Conservation (phyloP, 2,113 vertebrate genomes). For the mouse (Mus musculus) region GRCm39 chr1:155580501-155581000, state of each 20-base stretch:
- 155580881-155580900: accelerated
- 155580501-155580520: conserved; percentile 93
- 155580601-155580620: conserved; percentile 99
- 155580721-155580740: not conserved
- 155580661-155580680: not conserved
- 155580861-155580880: not conserved
- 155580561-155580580: conserved; percentile 98
- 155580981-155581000: conserved; percentile 99
- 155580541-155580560: conserved; percentile 99
- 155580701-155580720: not conserved
- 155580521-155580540: conserved; percentile 96
- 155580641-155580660: accelerated
- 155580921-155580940: conserved; percentile 98
- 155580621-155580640: not conserved
- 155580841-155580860: not conserved
- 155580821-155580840: not conserved
- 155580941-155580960: conserved; percentile 98
- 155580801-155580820: not conserved
- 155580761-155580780: accelerated
- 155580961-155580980: conserved; percentile 97
- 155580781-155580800: not conserved
- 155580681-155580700: accelerated
- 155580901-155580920: conserved; percentile 88
- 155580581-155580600: conserved; percentile 97
- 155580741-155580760: not conserved